phyloP scores from a whole-genome alignment of 2,113 vertebrate genomes.

The Scalopus aquaticus region DNA sequence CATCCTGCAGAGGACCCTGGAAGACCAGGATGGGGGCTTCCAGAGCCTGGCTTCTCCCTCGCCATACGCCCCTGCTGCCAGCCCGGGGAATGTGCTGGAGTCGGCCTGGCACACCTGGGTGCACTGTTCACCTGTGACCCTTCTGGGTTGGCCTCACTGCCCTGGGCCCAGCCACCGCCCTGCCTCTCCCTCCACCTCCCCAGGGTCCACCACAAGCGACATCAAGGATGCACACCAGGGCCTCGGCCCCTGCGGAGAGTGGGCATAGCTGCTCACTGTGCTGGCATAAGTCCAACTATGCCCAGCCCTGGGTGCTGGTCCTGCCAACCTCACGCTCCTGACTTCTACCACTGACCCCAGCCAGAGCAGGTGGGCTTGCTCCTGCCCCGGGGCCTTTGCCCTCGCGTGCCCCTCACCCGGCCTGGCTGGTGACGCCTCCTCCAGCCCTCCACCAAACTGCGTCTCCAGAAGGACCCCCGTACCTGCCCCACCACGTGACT shows the following conservation, averaged over 20 bases:
- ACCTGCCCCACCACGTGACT: neutral
- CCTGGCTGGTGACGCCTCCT: neutral
- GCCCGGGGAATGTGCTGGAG: neutral
- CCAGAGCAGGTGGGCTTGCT: too few relatives aligned
- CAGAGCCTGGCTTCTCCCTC: neutral
- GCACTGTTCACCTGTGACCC: neutral
- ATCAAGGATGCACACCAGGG: accelerated
- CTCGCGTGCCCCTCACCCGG: neutral
- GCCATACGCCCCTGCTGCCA: neutral
- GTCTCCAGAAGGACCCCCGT: neutral
- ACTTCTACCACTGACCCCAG: neutral
- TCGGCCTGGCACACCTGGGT: neutral
- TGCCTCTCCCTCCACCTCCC: neutral
- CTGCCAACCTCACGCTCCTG: neutral
- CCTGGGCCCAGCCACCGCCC: neutral
- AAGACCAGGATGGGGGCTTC: too few relatives aligned
- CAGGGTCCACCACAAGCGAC: neutral
- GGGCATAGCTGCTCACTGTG: neutral
- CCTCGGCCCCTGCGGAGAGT: too few relatives aligned
- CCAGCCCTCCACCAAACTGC: too few relatives aligned
- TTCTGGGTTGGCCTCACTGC: neutral
- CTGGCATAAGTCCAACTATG: neutral
- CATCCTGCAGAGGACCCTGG: neutral
- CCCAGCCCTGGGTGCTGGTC: neutral
- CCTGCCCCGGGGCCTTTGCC: neutral